Evolutionary conservation across 2,797 vertebrate genomes (phyloP).

Genomic region (Trachops cirrhosus): DNA sequence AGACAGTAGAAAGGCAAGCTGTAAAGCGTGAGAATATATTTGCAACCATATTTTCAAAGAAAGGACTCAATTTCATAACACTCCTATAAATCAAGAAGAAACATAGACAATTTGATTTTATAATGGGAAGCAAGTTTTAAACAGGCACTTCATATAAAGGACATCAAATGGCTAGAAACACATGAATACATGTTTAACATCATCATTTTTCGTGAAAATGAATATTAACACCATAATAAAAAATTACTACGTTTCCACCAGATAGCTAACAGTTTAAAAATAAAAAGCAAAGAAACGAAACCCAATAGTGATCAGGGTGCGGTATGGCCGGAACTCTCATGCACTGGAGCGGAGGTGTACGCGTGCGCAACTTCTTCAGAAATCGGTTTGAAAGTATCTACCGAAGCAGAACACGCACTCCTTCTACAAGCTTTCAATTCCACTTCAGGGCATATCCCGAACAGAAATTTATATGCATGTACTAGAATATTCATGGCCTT

Average conservation of each 20-base stretch:
- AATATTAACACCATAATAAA: neutral
- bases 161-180: neutral
- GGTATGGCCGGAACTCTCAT: neutral
- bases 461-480: neutral
- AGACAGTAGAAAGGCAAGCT: neutral
- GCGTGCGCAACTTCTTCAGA: neutral
- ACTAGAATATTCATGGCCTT: neutral
- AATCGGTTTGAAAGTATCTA: neutral
- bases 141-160: neutral
- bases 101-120: neutral
- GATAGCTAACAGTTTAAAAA: neutral
- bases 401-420: neutral
- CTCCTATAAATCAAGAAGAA: neutral
- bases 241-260: neutral
- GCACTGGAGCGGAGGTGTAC: neutral
- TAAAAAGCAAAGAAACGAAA: neutral
- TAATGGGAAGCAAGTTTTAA: neutral
- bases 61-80: neutral
- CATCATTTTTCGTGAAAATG: slow-evolving; percentile 3
- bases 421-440: neutral
- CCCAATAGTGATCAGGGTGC: neutral
- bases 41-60: neutral
- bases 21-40: neutral
- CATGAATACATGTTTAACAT: neutral
- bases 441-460: neutral